Conservation (phyloP, 2,888 invertebrate genomes). For the Mythimna lalbum region DNA sequence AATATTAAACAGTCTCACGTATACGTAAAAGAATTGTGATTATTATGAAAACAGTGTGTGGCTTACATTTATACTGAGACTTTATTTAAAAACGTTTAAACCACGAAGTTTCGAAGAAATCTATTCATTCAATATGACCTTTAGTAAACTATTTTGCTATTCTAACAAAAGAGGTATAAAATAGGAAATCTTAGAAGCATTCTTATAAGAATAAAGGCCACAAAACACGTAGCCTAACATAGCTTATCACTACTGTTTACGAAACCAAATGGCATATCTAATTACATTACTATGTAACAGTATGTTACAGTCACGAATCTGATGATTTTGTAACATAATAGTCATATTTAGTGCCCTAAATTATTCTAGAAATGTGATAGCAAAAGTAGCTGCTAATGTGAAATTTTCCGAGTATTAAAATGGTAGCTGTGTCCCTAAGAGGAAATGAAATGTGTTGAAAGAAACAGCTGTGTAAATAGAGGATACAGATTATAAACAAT, state of each 20-base stretch:
- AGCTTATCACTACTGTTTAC: constrained; percentile 13
- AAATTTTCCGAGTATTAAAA: constrained; percentile 1
- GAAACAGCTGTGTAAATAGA: constrained; percentile 26
- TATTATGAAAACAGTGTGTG: background rate
- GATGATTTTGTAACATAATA: constrained; percentile 21
- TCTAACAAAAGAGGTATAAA: constrained; percentile 9
- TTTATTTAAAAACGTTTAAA: background rate
- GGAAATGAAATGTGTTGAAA: constrained; percentile 23
- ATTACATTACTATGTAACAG: constrained; percentile 26
- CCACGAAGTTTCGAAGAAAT: background rate
- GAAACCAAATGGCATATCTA: constrained; percentile 31
- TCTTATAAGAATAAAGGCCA: background rate
- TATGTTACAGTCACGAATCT: constrained; percentile 14
- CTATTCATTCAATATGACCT: constrained; percentile 17
- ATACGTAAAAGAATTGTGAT: background rate
- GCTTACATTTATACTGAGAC: background rate
- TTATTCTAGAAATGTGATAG: background rate
- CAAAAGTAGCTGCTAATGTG: background rate
- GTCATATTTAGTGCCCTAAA: background rate
- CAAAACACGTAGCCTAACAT: constrained; percentile 1
- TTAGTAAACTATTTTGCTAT: constrained; percentile 7
- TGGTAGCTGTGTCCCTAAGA: background rate
- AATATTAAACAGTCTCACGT: background rate
- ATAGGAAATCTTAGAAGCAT: constrained; percentile 4
- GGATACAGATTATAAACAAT: constrained; percentile 61